These are phyloP conservation scores for Zaprionus gabonicus DNA, from an alignment of 1,140 invertebrate genomes.

Conservation along the genomic window DNA sequence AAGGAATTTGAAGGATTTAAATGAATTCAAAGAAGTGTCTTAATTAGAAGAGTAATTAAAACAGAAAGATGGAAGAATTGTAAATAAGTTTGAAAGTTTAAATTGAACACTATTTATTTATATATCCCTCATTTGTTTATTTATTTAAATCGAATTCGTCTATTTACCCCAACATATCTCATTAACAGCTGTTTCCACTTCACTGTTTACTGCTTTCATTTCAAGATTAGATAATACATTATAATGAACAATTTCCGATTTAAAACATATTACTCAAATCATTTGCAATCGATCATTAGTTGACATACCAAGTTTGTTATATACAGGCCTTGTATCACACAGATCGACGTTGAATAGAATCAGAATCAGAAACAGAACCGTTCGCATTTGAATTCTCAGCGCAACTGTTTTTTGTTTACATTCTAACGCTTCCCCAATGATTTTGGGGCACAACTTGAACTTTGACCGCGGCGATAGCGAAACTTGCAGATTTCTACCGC, in stretches of 20 bases:
- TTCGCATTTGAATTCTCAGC: not conserved
- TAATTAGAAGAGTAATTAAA: too few relatives aligned
- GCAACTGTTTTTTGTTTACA: conserved; percentile 8
- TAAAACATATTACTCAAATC: not conserved
- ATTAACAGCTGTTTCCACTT: not conserved
- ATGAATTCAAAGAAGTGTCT: too few relatives aligned
- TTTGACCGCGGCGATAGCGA: not conserved
- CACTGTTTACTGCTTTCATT: not conserved
- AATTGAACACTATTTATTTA: too few relatives aligned
- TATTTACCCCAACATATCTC: too few relatives aligned
- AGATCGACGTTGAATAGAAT: not conserved
- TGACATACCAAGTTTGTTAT: not conserved
- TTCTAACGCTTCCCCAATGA: not conserved
- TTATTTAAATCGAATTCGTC: too few relatives aligned
- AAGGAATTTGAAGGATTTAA: not conserved
- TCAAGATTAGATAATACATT: not conserved
- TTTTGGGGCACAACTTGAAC: not conserved
- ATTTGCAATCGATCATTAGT: not conserved
- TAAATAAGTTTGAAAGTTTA: too few relatives aligned
- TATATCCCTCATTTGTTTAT: too few relatives aligned
- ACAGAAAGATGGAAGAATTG: too few relatives aligned
- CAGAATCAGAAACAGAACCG: not conserved
- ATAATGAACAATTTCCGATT: not conserved
- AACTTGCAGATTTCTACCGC: not conserved
- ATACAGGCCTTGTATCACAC: not conserved